A percentile compares a stretch with the other conserved stretches of the same genome.
Evolutionary conservation across 2,113 vertebrate genomes (phyloP).

Genomic region (Oncorhynchus mykiss): DNA sequence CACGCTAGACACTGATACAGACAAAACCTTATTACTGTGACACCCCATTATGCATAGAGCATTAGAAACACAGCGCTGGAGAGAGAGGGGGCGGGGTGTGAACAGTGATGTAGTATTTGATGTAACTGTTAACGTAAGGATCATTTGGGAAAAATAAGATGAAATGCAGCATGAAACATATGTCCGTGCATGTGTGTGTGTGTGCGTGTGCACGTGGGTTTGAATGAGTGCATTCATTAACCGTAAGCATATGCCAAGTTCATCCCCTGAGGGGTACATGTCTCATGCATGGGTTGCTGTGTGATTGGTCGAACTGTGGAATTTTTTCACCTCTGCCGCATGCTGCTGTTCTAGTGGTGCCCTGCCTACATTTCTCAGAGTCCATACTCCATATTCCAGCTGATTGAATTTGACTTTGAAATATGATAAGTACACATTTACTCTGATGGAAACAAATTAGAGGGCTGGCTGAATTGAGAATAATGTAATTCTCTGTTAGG

Average conservation of each 20-base stretch:
- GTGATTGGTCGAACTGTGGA: neutral
- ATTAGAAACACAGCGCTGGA: too few relatives aligned
- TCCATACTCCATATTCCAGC: too few relatives aligned
- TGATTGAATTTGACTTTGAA: neutral
- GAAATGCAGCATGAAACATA: too few relatives aligned
- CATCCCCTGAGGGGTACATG: neutral
- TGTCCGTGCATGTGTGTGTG: neutral
- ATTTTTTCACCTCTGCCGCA: neutral
- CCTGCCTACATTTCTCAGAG: too few relatives aligned
- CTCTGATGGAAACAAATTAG: slow-evolving; percentile 34
- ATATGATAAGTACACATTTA: slow-evolving; percentile 19
- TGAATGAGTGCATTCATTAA: neutral
- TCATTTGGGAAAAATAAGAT: too few relatives aligned
- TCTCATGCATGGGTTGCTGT: neutral
- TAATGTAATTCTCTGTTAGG: slow-evolving; percentile 22
- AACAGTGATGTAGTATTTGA: too few relatives aligned
- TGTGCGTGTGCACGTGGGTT: neutral
- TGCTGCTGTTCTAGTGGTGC: neutral
- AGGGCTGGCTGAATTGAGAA: slow-evolving; percentile 1
- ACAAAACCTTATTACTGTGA: neutral
- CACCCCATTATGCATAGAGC: too few relatives aligned
- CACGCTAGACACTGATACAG: neutral
- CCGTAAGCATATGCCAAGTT: neutral
- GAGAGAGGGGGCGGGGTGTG: too few relatives aligned
- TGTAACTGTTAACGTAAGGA: too few relatives aligned